Evolutionary conservation across 2,797 vertebrate species (phyloP), one percentile per base, ranked within the genome.

Genomic region (Gallinago solitaria): DNA sequence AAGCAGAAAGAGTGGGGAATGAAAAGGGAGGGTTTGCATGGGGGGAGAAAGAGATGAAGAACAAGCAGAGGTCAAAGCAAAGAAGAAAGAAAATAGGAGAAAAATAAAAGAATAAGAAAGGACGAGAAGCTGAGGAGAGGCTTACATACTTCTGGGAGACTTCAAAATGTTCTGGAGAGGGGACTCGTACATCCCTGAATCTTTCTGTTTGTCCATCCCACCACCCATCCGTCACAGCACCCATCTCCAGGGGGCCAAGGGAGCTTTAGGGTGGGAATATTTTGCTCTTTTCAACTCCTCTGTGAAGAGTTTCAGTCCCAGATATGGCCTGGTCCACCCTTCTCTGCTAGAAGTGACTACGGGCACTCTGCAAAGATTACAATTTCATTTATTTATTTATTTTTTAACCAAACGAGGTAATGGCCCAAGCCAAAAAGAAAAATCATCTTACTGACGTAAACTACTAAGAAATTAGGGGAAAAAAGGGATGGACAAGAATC

Each of bases 51-150:
- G 45, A 90, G 78, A 94, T 83, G 95, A 97, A 97, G 96, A 97
- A 95, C 95, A 96, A 94, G 76, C 93, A 94, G 96, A 97, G 95
- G 96, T 96, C 96, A 97, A 93, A 96, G 90, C 56, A 87, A 51
- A 70, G 70, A 89, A 86, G 71, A 79, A 76, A 63, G 60, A 80
- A 95, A 93, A 37, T 16, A 92, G 68, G 8, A 68, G 48, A 56
- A 92, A 91, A 60, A 60, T 24, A 63, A 85, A 92, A 85, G 28
- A 84, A 51, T n/a, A 80, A 65, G 45, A 92, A 91, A 89, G 32
- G 30, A 89, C 54, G 37, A 81, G 59, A 63, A 83, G 60, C 9
- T 47, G 51, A 63, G 25, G 67, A 83, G n/a, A 70, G n/a, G 39
- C n/a, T 76, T 56, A 45, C 18, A 30, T 60, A 85, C 82, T 94